Evolutionary conservation across 2,113 vertebrate species (phyloP).

Genomic region (Campylomormyrus numenius): DNA sequence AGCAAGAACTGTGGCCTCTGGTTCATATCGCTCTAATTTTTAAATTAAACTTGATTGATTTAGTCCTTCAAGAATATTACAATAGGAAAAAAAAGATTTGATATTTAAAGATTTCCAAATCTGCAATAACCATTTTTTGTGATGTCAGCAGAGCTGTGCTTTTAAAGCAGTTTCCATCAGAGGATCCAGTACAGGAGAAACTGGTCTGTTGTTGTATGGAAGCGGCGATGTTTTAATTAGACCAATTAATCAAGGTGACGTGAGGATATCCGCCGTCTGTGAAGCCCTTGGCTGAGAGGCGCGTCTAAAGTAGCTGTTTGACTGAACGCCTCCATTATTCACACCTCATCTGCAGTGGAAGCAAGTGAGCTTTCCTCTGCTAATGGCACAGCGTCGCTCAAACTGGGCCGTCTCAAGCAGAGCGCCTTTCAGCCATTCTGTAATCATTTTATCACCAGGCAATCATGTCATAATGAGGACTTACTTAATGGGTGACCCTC

Average conservation of each 20-base stretch:
- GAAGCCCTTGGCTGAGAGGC: constrained; percentile 28
- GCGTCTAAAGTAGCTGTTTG: constrained; percentile 25
- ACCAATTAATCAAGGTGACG: constrained; percentile 23
- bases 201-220: background rate
- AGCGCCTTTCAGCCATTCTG: constrained; percentile 42
- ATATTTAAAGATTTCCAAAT: constrained; percentile 1
- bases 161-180: background rate
- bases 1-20: background rate
- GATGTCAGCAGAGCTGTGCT: background rate
- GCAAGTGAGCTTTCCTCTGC: background rate
- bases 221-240: constrained; percentile 27
- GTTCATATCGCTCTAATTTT: background rate
- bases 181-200: background rate
- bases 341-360: background rate
- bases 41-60: background rate
- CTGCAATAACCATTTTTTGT: background rate
- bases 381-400: constrained; percentile 35
- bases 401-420: constrained; percentile 27
- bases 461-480: constrained; percentile 55
- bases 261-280: constrained; percentile 21
- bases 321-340: constrained; percentile 28
- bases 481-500: constrained; percentile 50
- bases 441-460: constrained; percentile 53
- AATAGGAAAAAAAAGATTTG: background rate
- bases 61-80: background rate